Evolutionary conservation across 1,140 invertebrate species (phyloP).

Genomic region (Teleogryllus occipitalis): DNA sequence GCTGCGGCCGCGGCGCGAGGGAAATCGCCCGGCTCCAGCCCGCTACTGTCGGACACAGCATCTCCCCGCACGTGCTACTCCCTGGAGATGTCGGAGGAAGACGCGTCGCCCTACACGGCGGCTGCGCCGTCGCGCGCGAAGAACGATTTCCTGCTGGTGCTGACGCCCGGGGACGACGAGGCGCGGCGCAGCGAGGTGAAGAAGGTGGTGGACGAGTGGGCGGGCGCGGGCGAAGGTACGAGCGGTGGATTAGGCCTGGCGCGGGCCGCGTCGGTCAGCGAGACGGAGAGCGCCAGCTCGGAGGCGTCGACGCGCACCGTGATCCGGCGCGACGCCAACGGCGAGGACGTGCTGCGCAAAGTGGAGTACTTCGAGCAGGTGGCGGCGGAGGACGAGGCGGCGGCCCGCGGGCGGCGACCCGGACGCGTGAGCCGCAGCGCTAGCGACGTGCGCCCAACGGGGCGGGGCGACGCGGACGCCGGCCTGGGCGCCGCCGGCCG

Average conservation of each 20-base stretch:
- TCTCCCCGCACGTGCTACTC: slow-evolving; percentile 48
- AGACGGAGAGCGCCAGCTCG: slow-evolving; percentile 57
- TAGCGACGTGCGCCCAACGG: slow-evolving; percentile 14
- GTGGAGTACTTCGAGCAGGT: slow-evolving; percentile 70
- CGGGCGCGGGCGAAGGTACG: slow-evolving; percentile 25
- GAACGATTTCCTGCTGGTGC: slow-evolving; percentile 42
- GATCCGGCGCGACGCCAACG: slow-evolving; percentile 38
- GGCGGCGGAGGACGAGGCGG: slow-evolving; percentile 32
- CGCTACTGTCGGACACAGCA: slow-evolving; percentile 28
- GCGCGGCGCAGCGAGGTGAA: slow-evolving; percentile 37
- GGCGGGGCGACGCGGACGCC: background rate
- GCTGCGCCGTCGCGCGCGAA: slow-evolving; percentile 27
- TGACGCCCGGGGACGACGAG: slow-evolving; percentile 37
- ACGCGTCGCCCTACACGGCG: slow-evolving; percentile 26
- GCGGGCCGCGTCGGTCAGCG: slow-evolving; percentile 36
- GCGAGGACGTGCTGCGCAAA: slow-evolving; percentile 57
- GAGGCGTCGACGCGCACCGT: slow-evolving; percentile 58
- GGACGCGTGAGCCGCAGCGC: slow-evolving; percentile 20
- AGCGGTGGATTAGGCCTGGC: slow-evolving; percentile 21
- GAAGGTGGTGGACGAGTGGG: slow-evolving; percentile 40
- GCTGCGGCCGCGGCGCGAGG: slow-evolving; percentile 40
- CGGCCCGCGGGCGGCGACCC: background rate
- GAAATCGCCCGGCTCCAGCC: slow-evolving; percentile 25
- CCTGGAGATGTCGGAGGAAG: slow-evolving; percentile 40
- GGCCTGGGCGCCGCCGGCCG: background rate